Evolutionary conservation across 2,797 vertebrate species (phyloP).

Genomic region (Podarcis siculus): DNA sequence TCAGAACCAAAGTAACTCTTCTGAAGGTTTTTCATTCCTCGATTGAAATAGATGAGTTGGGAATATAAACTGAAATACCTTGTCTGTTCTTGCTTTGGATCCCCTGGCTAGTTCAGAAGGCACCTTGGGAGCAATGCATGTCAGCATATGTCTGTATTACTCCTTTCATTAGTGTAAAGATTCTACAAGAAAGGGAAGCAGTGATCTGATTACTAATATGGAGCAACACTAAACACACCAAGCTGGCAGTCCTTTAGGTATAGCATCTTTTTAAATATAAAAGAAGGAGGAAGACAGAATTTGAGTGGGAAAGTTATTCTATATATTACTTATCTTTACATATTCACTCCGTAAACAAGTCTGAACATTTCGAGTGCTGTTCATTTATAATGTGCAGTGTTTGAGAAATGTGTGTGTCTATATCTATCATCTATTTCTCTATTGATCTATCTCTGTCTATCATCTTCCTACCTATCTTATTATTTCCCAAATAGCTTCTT

Average conservation of each 20-base stretch:
- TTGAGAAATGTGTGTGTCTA: neutral
- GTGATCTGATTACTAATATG: slow-evolving; percentile 57
- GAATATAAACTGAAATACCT: slow-evolving; percentile 42
- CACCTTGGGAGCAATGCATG: slow-evolving; percentile 35
- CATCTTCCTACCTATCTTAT: neutral
- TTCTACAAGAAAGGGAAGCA: slow-evolving; percentile 56
- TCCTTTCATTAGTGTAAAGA: slow-evolving; percentile 52
- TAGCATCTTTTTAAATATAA: slow-evolving; percentile 18
- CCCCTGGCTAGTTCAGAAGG: slow-evolving; percentile 55
- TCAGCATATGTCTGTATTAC: slow-evolving; percentile 47
- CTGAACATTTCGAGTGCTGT: neutral
- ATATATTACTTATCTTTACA: neutral
- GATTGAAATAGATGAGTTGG: slow-evolving; percentile 43
- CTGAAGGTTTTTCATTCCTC: slow-evolving; percentile 44
- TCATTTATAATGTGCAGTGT: neutral
- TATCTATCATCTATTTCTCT: too few relatives aligned
- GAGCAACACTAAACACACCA: slow-evolving; percentile 39
- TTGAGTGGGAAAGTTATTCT: neutral
- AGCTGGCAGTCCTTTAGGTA: slow-evolving; percentile 10
- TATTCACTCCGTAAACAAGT: neutral
- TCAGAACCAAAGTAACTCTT: slow-evolving; percentile 51
- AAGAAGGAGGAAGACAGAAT: neutral
- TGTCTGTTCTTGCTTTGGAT: slow-evolving; percentile 43
- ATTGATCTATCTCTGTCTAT: too few relatives aligned
- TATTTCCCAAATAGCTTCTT: neutral